Conservation (phyloP, 1,140 invertebrate genomes). For the Neuroterus valhalla region DNA sequence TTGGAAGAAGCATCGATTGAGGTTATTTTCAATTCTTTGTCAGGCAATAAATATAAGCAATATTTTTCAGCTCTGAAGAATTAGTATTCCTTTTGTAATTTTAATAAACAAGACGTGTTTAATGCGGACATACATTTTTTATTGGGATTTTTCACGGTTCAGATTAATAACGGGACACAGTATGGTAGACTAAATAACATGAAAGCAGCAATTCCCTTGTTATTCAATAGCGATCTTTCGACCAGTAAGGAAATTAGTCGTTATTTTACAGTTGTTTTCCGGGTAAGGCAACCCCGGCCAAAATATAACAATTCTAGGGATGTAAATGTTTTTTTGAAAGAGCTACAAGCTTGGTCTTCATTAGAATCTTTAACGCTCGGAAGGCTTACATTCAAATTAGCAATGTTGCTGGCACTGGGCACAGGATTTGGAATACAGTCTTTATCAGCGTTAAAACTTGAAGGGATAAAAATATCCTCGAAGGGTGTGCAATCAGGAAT, state of each 20-base stretch:
- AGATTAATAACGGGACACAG: constrained; percentile 42
- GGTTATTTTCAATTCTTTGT: too few species aligned
- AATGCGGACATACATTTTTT: constrained; percentile 2
- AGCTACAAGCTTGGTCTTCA: background rate
- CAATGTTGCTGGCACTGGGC: background rate
- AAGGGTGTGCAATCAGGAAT: background rate
- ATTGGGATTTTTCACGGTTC: constrained; percentile 33
- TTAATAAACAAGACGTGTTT: constrained; percentile 16
- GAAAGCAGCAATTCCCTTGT: constrained; percentile 38
- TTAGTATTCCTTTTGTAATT: too few species aligned
- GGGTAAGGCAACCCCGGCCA: background rate
- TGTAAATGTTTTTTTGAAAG: background rate
- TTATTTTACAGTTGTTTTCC: background rate
- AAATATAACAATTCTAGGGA: background rate
- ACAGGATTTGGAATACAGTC: background rate
- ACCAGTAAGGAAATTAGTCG: background rate
- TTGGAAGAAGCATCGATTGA: too few species aligned
- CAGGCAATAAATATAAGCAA: too few species aligned
- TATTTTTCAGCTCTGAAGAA: too few species aligned
- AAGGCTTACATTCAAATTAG: background rate
- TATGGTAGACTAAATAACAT: constrained; percentile 46
- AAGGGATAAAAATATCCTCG: background rate
- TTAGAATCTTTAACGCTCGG: background rate
- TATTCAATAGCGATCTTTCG: background rate
- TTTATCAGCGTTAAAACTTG: background rate